Conservation (phyloP, 1,140 invertebrate genomes). For the Penaeus vannamei region DNA sequence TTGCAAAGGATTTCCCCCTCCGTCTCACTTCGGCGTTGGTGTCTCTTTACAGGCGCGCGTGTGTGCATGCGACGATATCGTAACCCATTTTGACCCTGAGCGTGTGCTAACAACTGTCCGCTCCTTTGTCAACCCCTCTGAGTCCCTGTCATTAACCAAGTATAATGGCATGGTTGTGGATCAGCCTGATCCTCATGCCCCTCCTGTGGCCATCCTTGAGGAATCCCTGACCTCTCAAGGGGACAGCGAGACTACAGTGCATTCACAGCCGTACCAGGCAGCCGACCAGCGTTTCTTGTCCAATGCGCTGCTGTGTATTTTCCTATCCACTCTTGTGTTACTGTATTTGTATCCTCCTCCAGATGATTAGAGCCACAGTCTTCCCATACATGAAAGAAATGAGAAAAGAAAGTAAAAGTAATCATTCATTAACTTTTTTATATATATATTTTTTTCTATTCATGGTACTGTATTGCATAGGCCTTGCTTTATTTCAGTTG, state of each 20-base stretch:
- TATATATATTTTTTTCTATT: not conserved
- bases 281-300: constrained; percentile 59
- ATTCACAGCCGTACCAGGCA: constrained; percentile 41
- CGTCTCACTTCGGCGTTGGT: constrained; percentile 48
- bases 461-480: not conserved
- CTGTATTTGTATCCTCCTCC: constrained; percentile 58
- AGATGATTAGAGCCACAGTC: constrained; percentile 47
- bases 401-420: no score
- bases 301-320: constrained; percentile 61
- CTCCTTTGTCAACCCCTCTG: constrained; percentile 64
- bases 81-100: constrained; percentile 63
- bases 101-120: constrained; percentile 65
- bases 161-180: constrained; percentile 52
- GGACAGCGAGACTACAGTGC: constrained; percentile 38
- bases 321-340: constrained; percentile 62
- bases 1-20: constrained; percentile 34
- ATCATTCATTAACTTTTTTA: no score
- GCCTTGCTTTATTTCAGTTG: constrained; percentile 51
- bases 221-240: constrained; percentile 31
- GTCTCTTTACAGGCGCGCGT: constrained; percentile 63
- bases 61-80: constrained; percentile 65
- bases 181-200: constrained; percentile 41
- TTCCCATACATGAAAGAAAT: constrained; percentile 1
- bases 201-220: constrained; percentile 35
- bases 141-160: constrained; percentile 61